These are phyloP conservation scores for Spilarctia lutea DNA, from an alignment of 2,888 invertebrate genomes.

Conservation along the genomic window DNA sequence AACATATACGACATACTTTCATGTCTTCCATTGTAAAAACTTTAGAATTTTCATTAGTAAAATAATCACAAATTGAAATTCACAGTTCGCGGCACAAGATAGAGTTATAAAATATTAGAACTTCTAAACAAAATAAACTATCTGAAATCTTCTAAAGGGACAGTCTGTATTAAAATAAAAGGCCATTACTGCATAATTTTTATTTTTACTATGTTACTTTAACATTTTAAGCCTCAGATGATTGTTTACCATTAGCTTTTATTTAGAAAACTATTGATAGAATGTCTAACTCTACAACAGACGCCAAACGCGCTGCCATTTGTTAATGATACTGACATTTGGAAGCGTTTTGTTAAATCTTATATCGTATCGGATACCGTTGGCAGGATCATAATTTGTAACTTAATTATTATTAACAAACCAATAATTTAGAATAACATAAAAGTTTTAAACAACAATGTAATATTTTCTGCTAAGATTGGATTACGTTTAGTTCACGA, in stretches of 20 bases:
- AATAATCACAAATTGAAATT: constrained; percentile 52
- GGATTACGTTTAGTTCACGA: too few relatives aligned
- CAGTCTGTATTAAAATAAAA: not conserved
- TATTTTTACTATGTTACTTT: not conserved
- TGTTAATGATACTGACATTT: constrained; percentile 48
- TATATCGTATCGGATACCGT: too few relatives aligned
- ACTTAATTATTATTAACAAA: not conserved
- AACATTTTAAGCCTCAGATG: not conserved
- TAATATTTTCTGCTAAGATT: too few relatives aligned
- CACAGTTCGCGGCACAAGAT: constrained; percentile 67
- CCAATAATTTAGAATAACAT: not conserved
- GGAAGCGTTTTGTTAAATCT: constrained; percentile 30
- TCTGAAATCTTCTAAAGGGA: not conserved
- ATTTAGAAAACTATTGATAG: constrained; percentile 44
- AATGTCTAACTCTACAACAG: constrained; percentile 72
- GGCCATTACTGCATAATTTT: not conserved
- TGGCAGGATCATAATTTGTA: not conserved
- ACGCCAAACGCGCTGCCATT: constrained; percentile 64
- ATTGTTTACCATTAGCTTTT: not conserved
- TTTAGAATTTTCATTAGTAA: constrained; percentile 21
- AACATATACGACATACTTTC: constrained; percentile 76
- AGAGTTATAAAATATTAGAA: constrained; percentile 79
- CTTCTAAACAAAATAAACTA: constrained; percentile 56
- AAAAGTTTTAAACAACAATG: too few relatives aligned
- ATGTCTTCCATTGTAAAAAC: constrained; percentile 64